Evolutionary conservation across 2,888 invertebrate species (phyloP).

Genomic region (Tinea pellionella): DNA sequence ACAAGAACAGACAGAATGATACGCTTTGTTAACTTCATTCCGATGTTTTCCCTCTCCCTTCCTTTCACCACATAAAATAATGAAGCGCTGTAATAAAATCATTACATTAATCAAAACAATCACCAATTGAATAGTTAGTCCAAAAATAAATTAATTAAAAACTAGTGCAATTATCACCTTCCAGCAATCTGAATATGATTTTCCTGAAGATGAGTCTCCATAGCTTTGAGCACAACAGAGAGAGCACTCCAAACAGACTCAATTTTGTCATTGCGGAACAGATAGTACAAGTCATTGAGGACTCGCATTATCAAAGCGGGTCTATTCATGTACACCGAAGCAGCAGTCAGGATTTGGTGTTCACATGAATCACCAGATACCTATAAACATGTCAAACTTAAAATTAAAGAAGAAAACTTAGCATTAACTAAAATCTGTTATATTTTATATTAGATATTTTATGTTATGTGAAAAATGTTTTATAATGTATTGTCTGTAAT

Average conservation of each 20-base stretch:
- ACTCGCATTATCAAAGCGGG: constrained; percentile 85
- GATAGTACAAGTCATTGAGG: constrained; percentile 90
- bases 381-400: constrained; percentile 51
- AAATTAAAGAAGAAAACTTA: no score
- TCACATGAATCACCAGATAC: constrained; percentile 93
- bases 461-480: no score
- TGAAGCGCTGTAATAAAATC: constrained; percentile 79
- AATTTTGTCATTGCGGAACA: constrained; percentile 87
- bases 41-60: constrained; percentile 79
- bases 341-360: constrained; percentile 89
- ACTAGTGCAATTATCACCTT: constrained; percentile 68
- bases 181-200: constrained; percentile 94
- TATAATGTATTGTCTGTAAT: no score
- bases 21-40: constrained; percentile 78
- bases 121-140: not conserved
- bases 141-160: not conserved
- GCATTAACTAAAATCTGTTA: no score
- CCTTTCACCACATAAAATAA: constrained; percentile 95
- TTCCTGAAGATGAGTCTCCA: constrained; percentile 87
- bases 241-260: constrained; percentile 80
- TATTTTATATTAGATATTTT: no score
- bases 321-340: constrained; percentile 84
- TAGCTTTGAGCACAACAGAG: constrained; percentile 86
- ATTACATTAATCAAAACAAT: not conserved
- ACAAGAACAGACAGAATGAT: constrained; percentile 87